Percentiles rank a stretch among this genome's conserved stretches.
Conservation (phyloP, 2,888 invertebrate species). For the Ophioninae sp. region DNA sequence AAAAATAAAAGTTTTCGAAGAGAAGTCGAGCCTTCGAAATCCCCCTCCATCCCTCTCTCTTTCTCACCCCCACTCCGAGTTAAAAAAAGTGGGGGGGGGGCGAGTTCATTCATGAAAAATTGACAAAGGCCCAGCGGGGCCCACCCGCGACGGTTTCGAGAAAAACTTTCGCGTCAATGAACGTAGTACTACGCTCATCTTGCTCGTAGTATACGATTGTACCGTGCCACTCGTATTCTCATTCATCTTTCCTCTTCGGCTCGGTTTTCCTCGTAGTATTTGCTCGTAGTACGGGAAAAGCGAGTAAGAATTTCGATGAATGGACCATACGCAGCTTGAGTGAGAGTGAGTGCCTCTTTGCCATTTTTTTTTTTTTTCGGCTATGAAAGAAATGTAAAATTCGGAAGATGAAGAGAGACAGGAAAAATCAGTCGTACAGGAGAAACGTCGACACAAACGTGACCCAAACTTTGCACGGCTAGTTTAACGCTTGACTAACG, state of each 20-base stretch:
- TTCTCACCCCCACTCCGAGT: background rate
- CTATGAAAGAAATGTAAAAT: background rate
- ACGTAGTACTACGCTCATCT: conserved; percentile 73
- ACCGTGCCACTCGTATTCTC: conserved; percentile 55
- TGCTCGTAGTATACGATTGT: conserved; percentile 60
- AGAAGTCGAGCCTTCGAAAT: conserved; percentile 6
- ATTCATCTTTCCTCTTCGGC: conserved; percentile 9
- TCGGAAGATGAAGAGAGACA: background rate
- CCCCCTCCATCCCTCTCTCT: background rate
- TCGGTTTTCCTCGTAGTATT: conserved; percentile 39
- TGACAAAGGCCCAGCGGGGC: conserved; percentile 70
- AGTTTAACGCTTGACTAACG: conserved; percentile 66
- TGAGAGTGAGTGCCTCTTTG: conserved; percentile 67
- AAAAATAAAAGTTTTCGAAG: conserved; percentile 34
- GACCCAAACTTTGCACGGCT: conserved; percentile 70
- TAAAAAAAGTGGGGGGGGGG: conserved; percentile 21
- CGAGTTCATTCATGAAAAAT: conserved; percentile 73
- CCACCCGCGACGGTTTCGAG: conserved; percentile 58
- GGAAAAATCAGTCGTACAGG: conserved; percentile 18
- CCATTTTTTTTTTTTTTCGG: conserved; percentile 41
- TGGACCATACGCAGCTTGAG: conserved; percentile 48
- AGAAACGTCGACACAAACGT: conserved; percentile 63
- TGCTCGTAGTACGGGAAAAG: conserved; percentile 16
- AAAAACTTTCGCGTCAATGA: conserved; percentile 72
- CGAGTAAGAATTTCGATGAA: conserved; percentile 10